A percentile compares a stretch with the other conserved stretches of the same genome.
Evolutionary conservation across 2,797 vertebrate species (phyloP).

Genomic region (Nannoperca australis): DNA sequence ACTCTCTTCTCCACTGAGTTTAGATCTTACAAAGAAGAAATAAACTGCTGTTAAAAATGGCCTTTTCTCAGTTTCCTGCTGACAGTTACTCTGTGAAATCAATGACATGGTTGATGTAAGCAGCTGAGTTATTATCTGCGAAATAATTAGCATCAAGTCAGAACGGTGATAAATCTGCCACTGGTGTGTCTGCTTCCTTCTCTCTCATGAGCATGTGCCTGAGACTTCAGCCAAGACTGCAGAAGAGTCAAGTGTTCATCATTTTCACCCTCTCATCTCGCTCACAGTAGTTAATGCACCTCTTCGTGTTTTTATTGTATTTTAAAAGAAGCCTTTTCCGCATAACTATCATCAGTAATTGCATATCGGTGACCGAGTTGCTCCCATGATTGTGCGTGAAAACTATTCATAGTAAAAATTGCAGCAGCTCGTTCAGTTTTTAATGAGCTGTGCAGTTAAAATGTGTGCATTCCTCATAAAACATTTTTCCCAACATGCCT

Average conservation of each 20-base stretch:
- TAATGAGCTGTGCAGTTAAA: constrained; percentile 59
- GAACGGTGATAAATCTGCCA: constrained; percentile 56
- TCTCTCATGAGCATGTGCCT: constrained; percentile 49
- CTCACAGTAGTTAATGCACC: neutral
- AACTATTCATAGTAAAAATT: constrained; percentile 28
- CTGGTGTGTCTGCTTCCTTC: constrained; percentile 48
- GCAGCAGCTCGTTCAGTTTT: constrained; percentile 44
- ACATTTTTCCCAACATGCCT: constrained; percentile 50
- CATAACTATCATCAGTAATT: constrained; percentile 27
- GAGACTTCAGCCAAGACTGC: constrained; percentile 15
- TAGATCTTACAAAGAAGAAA: constrained; percentile 46
- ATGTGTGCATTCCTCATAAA: constrained; percentile 52
- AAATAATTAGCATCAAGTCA: constrained; percentile 55
- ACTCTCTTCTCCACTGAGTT: constrained; percentile 17
- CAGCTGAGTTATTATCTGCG: constrained; percentile 67
- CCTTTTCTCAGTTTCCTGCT: constrained; percentile 38
- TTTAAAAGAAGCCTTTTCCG: constrained; percentile 6
- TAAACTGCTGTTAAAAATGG: constrained; percentile 33
- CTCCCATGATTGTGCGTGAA: constrained; percentile 4
- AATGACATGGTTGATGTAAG: constrained; percentile 50
- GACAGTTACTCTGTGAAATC: constrained; percentile 43
- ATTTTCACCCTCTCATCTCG: neutral
- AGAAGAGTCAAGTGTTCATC: neutral
- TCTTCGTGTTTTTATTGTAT: neutral
- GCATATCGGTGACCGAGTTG: constrained; percentile 5